A percentile compares a stretch with the other conserved stretches of the same genome.
Evolutionary conservation across 2,113 vertebrate genomes (phyloP).

Genomic region (Calypte anna): DNA sequence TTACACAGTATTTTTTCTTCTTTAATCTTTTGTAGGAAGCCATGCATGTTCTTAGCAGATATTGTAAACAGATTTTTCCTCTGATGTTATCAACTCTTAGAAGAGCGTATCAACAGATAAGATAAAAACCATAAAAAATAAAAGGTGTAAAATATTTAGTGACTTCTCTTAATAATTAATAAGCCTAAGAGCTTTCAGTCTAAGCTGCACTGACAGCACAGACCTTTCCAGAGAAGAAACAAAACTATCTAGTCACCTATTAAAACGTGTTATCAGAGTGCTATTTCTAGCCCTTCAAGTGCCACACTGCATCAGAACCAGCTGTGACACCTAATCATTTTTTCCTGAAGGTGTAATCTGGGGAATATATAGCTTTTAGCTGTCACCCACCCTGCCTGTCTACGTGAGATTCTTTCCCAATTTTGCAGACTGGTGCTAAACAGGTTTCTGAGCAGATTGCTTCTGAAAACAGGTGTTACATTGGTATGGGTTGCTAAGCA

Average conservation of each 20-base stretch:
- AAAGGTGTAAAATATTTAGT: constrained; percentile 61
- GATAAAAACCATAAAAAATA: constrained; percentile 20
- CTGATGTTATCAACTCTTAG: background rate
- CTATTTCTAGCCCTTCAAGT: background rate
- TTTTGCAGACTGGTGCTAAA: background rate
- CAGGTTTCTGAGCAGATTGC: background rate
- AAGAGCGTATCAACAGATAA: background rate
- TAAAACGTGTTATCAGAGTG: background rate
- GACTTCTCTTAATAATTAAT: constrained; percentile 55
- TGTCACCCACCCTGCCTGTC: background rate
- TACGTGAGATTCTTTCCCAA: background rate
- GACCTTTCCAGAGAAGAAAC: background rate
- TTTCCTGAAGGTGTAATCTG: background rate
- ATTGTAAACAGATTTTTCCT: background rate
- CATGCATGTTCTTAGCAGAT: background rate
- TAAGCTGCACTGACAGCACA: constrained; percentile 3
- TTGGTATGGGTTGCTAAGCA: background rate
- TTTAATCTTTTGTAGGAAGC: background rate
- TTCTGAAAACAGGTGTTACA: background rate
- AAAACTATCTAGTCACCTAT: constrained; percentile 5
- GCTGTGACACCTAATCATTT: background rate
- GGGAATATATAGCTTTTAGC: background rate
- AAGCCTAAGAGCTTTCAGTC: constrained; percentile 8
- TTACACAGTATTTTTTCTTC: background rate
- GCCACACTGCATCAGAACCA: background rate